Percentiles rank a stretch among this genome's conserved stretches.
Conservation (phyloP, 2,888 invertebrate species). For the Plagodis dolabraria region DNA sequence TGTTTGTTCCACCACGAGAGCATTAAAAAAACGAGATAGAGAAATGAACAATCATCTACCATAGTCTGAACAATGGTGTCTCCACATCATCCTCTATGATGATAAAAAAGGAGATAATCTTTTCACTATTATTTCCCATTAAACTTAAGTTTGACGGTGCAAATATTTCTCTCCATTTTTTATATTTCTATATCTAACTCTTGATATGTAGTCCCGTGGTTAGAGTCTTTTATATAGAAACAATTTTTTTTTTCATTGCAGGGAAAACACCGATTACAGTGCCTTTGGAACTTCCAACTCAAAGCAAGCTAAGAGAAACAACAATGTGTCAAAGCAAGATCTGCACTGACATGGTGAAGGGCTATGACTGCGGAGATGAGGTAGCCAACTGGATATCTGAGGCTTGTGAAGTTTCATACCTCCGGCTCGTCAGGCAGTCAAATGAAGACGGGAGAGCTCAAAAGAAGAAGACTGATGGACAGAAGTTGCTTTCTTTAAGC, state of each 20-base stretch:
- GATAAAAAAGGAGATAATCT: too few relatives aligned
- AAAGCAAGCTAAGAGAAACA: conserved; percentile 53
- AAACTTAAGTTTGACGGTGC: too few relatives aligned
- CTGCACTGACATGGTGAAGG: conserved; percentile 92
- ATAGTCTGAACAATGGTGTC: too few relatives aligned
- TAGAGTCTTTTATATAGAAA: too few relatives aligned
- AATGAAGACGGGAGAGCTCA: conserved; percentile 59
- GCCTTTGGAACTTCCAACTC: conserved; percentile 69
- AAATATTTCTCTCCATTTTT: too few relatives aligned
- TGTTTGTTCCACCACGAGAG: too few relatives aligned
- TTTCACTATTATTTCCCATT: too few relatives aligned
- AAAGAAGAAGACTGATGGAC: conserved; percentile 60
- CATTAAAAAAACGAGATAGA: too few relatives aligned
- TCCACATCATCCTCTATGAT: too few relatives aligned
- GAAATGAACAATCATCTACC: too few relatives aligned
- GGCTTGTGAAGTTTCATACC: conserved; percentile 87
- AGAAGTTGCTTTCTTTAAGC: conserved; percentile 84
- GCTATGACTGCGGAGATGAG: conserved; percentile 93
- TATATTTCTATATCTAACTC: too few relatives aligned
- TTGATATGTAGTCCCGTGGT: too few relatives aligned
- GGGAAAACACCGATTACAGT: conserved; percentile 82
- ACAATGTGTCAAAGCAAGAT: conserved; percentile 91
- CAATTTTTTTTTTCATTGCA: conserved; percentile 48
- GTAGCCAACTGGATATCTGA: conserved; percentile 92
- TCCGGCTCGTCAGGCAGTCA: conserved; percentile 88